A percentile compares a stretch with the other conserved stretches of the same genome.
These are phyloP conservation scores for Indicator maculatus DNA, from an alignment of 2,113 vertebrate species.

Conservation along the genomic window DNA sequence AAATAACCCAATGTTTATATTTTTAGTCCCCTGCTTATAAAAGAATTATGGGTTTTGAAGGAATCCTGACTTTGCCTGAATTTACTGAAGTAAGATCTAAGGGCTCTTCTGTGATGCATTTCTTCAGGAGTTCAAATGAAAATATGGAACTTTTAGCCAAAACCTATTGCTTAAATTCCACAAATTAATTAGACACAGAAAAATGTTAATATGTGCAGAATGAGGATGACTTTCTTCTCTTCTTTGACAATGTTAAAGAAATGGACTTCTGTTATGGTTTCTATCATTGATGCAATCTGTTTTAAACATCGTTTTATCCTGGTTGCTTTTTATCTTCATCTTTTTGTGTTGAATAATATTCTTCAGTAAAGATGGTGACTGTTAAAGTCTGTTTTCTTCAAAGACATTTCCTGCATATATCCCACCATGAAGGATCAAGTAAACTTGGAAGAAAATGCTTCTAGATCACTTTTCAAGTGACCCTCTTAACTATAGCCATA, in stretches of 20 bases:
- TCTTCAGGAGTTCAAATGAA: slow-evolving; percentile 55
- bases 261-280: neutral
- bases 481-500: neutral
- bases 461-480: neutral
- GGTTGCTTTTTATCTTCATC: neutral
- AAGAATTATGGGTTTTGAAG: neutral
- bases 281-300: neutral
- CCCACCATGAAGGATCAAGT: neutral
- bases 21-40: slow-evolving; percentile 35
- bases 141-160: neutral
- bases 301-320: neutral
- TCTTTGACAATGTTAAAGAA: neutral
- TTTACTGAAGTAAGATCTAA: slow-evolving; percentile 30
- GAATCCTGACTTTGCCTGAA: slow-evolving; percentile 25
- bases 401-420: neutral
- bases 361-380: neutral
- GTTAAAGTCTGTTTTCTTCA: neutral
- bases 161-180: slow-evolving; percentile 27
- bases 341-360: neutral
- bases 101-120: slow-evolving; percentile 12
- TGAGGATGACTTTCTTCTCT: neutral
- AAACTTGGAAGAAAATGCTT: neutral
- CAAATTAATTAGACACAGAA: slow-evolving; percentile 38
- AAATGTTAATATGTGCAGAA: slow-evolving; percentile 14
- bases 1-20: slow-evolving; percentile 19